Base-by-base conservation (phyloP, 2,113 vertebrate species). In the Gobius niger region DNA sequence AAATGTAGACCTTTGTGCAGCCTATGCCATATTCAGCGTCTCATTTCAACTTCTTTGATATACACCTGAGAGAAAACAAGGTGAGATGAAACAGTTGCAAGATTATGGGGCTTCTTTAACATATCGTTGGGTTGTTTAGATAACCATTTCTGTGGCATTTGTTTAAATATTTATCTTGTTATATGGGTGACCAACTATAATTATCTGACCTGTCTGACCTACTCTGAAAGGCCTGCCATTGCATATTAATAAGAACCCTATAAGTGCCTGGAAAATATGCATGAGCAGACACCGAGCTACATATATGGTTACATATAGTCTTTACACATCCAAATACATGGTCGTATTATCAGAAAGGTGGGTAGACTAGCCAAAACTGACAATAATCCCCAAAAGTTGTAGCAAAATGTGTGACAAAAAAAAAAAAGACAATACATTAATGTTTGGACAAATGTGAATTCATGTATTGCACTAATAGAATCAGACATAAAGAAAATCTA, bases 311-410 rank as follows among this genome's bases (percentile, higher is more conserved):
- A 24, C 34, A 41, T 56, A 51, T 47, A 50, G 42, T n/a, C 13
- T 51, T 47, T 71, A 73, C 80, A 63, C 72, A 71, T 44, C 51
- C 19, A n/a, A 62, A 65, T 73, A 13, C 1, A 34, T 64, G 1
- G 61, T 47, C 51, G 16, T 9, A 52, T 18, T 18, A 18, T 16
- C n/a, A 18, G 7, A 18, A n/a, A n/a, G n/a, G 15, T 2, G 9
- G 8, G n/a, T 16, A 52, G 50, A 51, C 7, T 51, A 16, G 16
- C 50, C 1, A 16, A 16, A 6, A 52, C 2, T 9, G 15, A 7
- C n/a, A 2, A n/a, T 15, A 14, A 7, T 50, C 14, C 4, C 14
- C 7, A 50, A n/a, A 7, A 50, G 3, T 1, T 24, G 1, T 2
- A 24, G 24, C 24, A 24, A 24, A 24, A 24, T 24, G 24, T 24